Percentiles rank a stretch among this genome's conserved stretches.
Conservation (phyloP, 2,797 vertebrate species). For the Chloroceryle amazona region DNA sequence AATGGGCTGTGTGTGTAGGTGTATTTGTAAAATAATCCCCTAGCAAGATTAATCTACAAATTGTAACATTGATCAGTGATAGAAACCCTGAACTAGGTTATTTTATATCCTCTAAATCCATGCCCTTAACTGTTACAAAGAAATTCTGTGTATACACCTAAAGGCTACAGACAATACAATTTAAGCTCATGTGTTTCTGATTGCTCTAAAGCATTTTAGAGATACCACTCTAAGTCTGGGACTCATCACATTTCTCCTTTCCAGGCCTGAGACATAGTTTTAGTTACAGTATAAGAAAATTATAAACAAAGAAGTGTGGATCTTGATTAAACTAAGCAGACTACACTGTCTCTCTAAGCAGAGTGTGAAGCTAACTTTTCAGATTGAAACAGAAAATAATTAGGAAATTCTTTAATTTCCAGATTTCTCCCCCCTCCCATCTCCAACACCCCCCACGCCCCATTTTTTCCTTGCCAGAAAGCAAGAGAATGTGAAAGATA, state of each 20-base stretch:
- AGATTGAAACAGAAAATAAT: neutral
- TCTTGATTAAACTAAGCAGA: conserved; percentile 33
- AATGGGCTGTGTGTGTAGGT: neutral
- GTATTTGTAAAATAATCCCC: neutral
- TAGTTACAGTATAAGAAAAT: conserved; percentile 50
- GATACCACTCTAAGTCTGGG: conserved; percentile 32
- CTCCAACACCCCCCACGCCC: too few relatives aligned
- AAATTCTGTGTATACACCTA: conserved; percentile 37
- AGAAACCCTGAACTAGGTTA: neutral
- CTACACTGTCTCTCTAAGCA: neutral
- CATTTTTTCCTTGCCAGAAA: neutral
- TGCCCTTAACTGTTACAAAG: neutral
- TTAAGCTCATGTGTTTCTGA: conserved; percentile 35
- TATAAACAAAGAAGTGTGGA: conserved; percentile 36
- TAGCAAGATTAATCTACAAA: neutral
- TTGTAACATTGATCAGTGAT: neutral
- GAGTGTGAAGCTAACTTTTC: neutral
- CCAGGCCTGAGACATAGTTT: conserved; percentile 39
- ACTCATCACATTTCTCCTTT: conserved; percentile 26
- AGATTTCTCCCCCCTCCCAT: neutral
- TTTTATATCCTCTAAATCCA: conserved; percentile 2
- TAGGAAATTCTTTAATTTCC: neutral
- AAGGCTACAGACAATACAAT: conserved; percentile 44
- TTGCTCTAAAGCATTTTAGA: conserved; percentile 22
- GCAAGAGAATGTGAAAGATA: neutral